Evolutionary conservation across 2,888 invertebrate genomes (phyloP).

Genomic region (Elegia similella): DNA sequence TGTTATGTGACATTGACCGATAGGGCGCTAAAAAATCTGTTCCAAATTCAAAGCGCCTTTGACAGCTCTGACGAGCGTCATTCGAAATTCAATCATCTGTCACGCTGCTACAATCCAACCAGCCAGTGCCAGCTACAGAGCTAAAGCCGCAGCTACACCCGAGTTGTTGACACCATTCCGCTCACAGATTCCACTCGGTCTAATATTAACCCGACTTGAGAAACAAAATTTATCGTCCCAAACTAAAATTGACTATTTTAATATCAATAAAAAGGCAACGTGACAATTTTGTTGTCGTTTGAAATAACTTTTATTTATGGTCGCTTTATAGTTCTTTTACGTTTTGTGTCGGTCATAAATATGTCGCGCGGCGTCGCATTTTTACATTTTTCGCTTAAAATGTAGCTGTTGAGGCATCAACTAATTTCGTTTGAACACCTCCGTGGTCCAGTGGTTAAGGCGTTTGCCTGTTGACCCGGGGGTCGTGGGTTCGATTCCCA

Average conservation of each 20-base stretch:
- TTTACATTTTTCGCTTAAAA: neutral
- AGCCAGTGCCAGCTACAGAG: constrained; percentile 20
- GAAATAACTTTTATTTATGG: constrained; percentile 14
- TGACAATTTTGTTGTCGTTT: constrained; percentile 16
- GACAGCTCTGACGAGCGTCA: neutral
- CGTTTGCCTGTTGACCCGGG: too few relatives aligned
- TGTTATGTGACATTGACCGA: too few relatives aligned
- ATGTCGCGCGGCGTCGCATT: neutral
- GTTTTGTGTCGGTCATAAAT: constrained; percentile 15
- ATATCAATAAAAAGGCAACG: constrained; percentile 15
- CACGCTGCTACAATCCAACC: constrained; percentile 13
- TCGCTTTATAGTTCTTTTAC: constrained; percentile 14
- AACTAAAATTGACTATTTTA: constrained; percentile 21
- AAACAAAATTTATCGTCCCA: constrained; percentile 19
- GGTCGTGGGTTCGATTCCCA: too few relatives aligned
- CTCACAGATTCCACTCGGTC: constrained; percentile 4
- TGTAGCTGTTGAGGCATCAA: neutral
- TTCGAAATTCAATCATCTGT: neutral
- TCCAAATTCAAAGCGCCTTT: neutral
- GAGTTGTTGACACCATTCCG: constrained; percentile 26
- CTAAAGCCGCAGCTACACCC: constrained; percentile 9
- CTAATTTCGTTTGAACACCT: too few relatives aligned
- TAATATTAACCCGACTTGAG: constrained; percentile 17
- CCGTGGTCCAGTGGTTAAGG: too few relatives aligned
- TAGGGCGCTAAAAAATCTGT: neutral